Evolutionary conservation across 1,140 invertebrate genomes (phyloP).

Genomic region (Drosophila insularis): DNA sequence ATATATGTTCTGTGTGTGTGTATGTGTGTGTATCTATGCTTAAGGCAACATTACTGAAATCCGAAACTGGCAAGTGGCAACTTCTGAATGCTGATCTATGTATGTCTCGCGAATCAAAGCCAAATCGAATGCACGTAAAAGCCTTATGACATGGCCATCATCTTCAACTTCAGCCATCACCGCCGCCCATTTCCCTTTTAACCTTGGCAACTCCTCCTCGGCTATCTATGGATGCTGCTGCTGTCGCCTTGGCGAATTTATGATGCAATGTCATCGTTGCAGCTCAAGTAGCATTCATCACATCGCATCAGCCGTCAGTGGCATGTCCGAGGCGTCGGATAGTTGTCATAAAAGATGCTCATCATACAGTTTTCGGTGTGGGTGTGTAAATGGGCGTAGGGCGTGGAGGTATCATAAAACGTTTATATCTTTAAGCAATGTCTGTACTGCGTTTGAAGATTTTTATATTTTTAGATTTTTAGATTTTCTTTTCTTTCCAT

Average conservation of each 20-base stretch:
- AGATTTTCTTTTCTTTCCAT: constrained; percentile 37
- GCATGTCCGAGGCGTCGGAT: constrained; percentile 65
- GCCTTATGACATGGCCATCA: constrained; percentile 42
- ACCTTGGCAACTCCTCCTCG: constrained; percentile 27
- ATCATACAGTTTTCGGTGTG: constrained; percentile 54
- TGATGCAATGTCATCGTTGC: constrained; percentile 52
- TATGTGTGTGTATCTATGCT: neutral
- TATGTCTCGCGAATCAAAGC: constrained; percentile 39
- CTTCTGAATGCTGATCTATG: neutral
- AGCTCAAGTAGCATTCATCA: constrained; percentile 64
- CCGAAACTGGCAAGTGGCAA: neutral
- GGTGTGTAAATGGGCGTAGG: neutral
- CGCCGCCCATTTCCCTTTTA: neutral
- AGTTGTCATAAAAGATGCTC: constrained; percentile 73
- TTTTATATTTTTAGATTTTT: constrained; percentile 17
- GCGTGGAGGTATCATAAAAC: constrained; percentile 44
- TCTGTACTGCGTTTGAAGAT: constrained; percentile 29
- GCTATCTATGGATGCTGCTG: constrained; percentile 30
- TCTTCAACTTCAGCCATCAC: constrained; percentile 32
- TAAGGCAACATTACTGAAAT: neutral
- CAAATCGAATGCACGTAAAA: constrained; percentile 52
- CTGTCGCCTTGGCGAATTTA: constrained; percentile 45
- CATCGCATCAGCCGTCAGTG: constrained; percentile 53
- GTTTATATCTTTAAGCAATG: constrained; percentile 34
- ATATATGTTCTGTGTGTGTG: neutral